A percentile compares a stretch with the other conserved stretches of the same genome.
These are phyloP conservation scores for Nothobranchius kuhntae DNA, from an alignment of 2,113 vertebrate genomes.

Conservation along the genomic window DNA sequence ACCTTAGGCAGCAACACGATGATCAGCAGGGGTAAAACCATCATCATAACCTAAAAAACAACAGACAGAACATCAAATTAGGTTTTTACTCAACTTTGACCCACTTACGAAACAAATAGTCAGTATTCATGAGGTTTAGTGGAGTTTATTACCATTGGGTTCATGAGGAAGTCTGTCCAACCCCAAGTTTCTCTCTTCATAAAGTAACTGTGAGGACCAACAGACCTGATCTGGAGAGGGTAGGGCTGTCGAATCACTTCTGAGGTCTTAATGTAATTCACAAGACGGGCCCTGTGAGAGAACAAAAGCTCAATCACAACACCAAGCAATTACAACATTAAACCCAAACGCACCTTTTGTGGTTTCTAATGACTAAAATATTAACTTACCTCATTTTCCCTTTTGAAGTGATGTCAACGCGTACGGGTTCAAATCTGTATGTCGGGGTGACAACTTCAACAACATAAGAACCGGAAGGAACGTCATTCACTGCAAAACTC, in stretches of 20 bases:
- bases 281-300: slow-evolving; percentile 86
- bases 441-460: slow-evolving; percentile 91
- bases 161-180: slow-evolving; percentile 99
- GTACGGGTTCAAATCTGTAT: slow-evolving; percentile 90
- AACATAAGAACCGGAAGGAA: slow-evolving; percentile 96
- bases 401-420: slow-evolving; percentile 99
- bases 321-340: neutral
- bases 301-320: neutral
- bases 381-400: slow-evolving; percentile 94
- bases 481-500: slow-evolving; percentile 95
- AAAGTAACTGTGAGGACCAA: slow-evolving; percentile 91
- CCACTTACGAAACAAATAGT: too few relatives aligned
- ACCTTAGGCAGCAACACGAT: slow-evolving; percentile 98
- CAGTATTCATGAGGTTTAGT: neutral
- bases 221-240: slow-evolving; percentile 92
- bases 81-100: too few relatives aligned
- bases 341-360: neutral
- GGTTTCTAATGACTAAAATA: too few relatives aligned
- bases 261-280: slow-evolving; percentile 97
- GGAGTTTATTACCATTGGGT: slow-evolving; percentile 90
- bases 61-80: neutral
- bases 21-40: slow-evolving; percentile 96
- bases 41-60: slow-evolving; percentile 94
- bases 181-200: slow-evolving; percentile 99
- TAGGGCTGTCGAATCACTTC: slow-evolving; percentile 94